phyloP scores from a whole-genome alignment of 2,797 vertebrate species.

The Leucoraja ocellata region DNA sequence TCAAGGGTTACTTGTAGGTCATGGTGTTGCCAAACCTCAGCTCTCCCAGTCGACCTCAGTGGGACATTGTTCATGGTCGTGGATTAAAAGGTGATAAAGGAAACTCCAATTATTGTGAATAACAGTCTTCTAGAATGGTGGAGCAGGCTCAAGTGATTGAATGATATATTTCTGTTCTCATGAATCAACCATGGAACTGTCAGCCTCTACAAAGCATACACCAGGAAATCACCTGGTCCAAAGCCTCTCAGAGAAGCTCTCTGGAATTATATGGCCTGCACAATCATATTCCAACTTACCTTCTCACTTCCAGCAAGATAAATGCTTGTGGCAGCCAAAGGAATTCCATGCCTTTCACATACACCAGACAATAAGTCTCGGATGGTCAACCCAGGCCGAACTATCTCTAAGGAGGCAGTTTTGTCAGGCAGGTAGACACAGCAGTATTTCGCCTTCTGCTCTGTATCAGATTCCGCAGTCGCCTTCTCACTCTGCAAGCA shows the following conservation, averaged over 20 bases:
- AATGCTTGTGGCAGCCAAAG: constrained; percentile 75
- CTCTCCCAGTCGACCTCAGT: no score
- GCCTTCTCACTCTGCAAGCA: constrained; percentile 63
- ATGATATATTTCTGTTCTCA: background rate
- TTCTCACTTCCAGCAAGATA: constrained; percentile 84
- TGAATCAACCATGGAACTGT: background rate
- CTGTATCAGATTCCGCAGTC: constrained; percentile 58
- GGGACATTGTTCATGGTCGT: background rate
- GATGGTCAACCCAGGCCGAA: constrained; percentile 68
- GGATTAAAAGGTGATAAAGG: background rate
- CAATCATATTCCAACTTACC: constrained; percentile 54
- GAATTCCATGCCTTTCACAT: constrained; percentile 89
- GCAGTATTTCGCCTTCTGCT: constrained; percentile 78
- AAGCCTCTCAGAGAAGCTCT: background rate
- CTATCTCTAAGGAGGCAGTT: constrained; percentile 76
- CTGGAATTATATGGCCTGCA: background rate
- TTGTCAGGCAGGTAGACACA: constrained; percentile 88
- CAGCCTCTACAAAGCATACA: background rate
- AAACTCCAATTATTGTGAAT: background rate
- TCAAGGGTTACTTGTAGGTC: no score
- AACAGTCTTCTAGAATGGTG: background rate
- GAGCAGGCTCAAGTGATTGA: background rate
- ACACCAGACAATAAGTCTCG: constrained; percentile 78
- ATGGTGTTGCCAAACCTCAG: no score
- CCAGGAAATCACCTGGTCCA: background rate